Conservation (phyloP, 2,797 vertebrate species). For the Siniperca scherzeri region DNA sequence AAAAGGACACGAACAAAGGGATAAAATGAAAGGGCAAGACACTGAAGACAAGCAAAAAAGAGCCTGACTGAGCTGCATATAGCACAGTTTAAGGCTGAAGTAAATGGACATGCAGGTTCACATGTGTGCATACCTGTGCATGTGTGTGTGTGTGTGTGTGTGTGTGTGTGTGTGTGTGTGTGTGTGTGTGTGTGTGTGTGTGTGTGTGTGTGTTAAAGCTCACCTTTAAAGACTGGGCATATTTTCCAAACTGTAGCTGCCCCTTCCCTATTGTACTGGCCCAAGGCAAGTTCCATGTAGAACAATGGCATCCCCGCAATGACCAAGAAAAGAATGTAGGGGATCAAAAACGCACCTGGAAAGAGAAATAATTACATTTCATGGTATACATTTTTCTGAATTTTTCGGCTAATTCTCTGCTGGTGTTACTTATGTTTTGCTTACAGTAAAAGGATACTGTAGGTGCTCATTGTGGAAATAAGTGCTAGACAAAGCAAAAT, state of each 20-base stretch:
- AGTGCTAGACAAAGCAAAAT: conserved; percentile 8
- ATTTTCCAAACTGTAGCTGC: conserved; percentile 99
- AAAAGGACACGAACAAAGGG: conserved; percentile 52
- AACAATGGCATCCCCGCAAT: conserved; percentile 99
- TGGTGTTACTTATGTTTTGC: background rate
- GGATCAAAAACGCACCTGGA: conserved; percentile 98
- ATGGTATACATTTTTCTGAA: background rate
- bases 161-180: conserved; percentile 1
- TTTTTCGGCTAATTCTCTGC: background rate
- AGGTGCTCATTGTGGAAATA: background rate
- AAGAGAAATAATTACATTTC: conserved; percentile 32
- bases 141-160: background rate
- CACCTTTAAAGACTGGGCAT: conserved; percentile 98
- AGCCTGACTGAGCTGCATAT: conserved; percentile 26
- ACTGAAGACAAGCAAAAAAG: conserved; percentile 25
- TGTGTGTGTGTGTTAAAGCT: conserved; percentile 43
- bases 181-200: conserved; percentile 7
- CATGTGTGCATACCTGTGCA: background rate
- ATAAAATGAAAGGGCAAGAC: conserved; percentile 65
- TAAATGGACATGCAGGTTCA: conserved; percentile 13
- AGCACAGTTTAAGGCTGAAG: conserved; percentile 34
- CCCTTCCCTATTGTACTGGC: conserved; percentile 98
- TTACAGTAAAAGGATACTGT: background rate
- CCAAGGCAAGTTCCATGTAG: conserved; percentile 99
- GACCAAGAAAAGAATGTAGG: conserved; percentile 95